phyloP scores from a whole-genome alignment of 1,140 invertebrate species.

The Drosophila sucinea region DNA sequence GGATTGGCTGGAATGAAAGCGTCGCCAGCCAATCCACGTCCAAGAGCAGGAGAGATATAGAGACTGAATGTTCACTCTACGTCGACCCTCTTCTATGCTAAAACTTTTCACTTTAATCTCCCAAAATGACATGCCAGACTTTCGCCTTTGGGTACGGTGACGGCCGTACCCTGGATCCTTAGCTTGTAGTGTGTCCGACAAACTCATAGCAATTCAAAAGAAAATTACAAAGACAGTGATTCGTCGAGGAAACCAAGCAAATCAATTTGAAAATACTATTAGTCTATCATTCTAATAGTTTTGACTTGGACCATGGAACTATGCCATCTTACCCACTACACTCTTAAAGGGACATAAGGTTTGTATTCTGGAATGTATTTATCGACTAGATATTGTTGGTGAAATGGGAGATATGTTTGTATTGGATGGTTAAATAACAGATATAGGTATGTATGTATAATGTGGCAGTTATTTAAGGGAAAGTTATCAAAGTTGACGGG shows the following conservation, averaged over 20 bases:
- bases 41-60: constrained; percentile 43
- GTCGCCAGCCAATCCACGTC: constrained; percentile 48
- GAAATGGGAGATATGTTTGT: too few species aligned
- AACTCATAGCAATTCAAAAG: neutral
- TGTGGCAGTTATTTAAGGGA: too few species aligned
- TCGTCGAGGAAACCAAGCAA: neutral
- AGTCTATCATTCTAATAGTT: too few species aligned
- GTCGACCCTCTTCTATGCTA: constrained; percentile 4
- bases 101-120: constrained; percentile 9
- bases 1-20: constrained; percentile 23
- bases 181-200: neutral
- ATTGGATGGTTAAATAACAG: too few species aligned
- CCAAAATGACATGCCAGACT: neutral
- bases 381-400: too few species aligned
- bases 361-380: too few species aligned
- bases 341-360: too few species aligned
- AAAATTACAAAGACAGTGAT: neutral
- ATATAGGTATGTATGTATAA: too few species aligned
- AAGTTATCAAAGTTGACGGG: too few species aligned
- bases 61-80: neutral
- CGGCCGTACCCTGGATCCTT: neutral
- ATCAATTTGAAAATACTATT: too few species aligned
- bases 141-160: neutral
- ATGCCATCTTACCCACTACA: too few species aligned
- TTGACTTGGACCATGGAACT: too few species aligned